Conservation (phyloP, 2,113 vertebrate genomes). For the Psittacula cyanocephala region DNA sequence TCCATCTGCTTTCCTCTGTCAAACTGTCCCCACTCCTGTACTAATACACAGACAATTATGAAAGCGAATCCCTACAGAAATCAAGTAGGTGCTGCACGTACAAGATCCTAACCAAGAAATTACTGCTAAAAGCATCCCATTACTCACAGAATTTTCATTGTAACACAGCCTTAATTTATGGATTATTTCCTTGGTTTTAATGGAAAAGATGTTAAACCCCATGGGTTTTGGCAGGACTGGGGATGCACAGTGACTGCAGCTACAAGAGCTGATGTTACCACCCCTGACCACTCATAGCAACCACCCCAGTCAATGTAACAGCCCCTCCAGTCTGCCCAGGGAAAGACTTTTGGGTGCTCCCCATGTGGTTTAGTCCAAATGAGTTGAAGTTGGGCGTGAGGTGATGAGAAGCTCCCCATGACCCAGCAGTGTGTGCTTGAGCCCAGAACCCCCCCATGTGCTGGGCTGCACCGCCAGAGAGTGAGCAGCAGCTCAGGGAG, state of each 20-base stretch:
- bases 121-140: fast-evolving
- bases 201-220: not conserved
- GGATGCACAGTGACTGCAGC: not conserved
- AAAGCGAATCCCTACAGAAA: not conserved
- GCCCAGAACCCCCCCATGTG: not conserved
- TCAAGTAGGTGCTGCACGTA: not conserved
- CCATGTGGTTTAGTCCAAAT: fast-evolving
- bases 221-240: not conserved
- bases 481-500: not conserved
- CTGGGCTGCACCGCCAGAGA: not conserved
- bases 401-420: not conserved
- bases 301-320: not conserved
- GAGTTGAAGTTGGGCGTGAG: not conserved
- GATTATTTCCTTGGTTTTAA: fast-evolving
- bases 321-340: not conserved
- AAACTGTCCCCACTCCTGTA: not conserved
- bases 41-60: fast-evolving
- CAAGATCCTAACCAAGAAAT: not conserved
- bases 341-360: fast-evolving
- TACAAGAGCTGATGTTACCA: not conserved
- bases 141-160: fast-evolving
- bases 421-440: not conserved
- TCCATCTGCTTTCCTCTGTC: not conserved
- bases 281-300: no score
- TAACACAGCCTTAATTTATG: fast-evolving